A percentile compares a stretch with the other conserved stretches of the same genome.
Evolutionary conservation across 2,888 invertebrate genomes (phyloP).

Genomic region (Barypeithes pellucidus): DNA sequence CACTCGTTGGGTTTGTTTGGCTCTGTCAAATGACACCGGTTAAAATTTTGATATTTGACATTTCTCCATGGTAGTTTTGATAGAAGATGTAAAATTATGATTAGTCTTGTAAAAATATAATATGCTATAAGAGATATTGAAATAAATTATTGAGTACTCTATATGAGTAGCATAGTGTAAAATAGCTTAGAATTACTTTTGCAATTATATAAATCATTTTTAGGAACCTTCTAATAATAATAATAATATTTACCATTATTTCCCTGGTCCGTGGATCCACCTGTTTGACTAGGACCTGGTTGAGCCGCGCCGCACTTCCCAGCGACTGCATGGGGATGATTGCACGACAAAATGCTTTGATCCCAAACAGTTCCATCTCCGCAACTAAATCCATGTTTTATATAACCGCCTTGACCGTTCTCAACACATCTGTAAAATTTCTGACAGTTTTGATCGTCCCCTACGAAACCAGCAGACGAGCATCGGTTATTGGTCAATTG

Average conservation of each 20-base stretch:
- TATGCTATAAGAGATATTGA: too few relatives aligned
- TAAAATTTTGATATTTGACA: too few relatives aligned
- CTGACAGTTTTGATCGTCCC: conserved; percentile 80
- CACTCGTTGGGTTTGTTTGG: too few relatives aligned
- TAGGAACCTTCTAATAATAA: too few relatives aligned
- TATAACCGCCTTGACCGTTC: conserved; percentile 75
- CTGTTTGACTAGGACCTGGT: conserved; percentile 4
- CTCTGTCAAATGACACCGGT: too few relatives aligned
- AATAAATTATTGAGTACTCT: too few relatives aligned
- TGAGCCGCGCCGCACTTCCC: conserved; percentile 57
- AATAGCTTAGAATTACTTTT: too few relatives aligned
- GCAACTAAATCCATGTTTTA: conserved; percentile 82
- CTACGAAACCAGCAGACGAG: conserved; percentile 80
- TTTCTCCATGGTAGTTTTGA: too few relatives aligned
- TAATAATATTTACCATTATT: conserved; percentile 9
- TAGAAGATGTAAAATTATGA: too few relatives aligned
- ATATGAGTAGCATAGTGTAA: too few relatives aligned
- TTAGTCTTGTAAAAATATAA: not conserved
- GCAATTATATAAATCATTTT: too few relatives aligned
- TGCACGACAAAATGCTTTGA: conserved; percentile 78
- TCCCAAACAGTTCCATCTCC: conserved; percentile 87
- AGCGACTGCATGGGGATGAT: conserved; percentile 78
- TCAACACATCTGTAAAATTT: conserved; percentile 84
- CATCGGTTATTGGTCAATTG: conserved; percentile 48
- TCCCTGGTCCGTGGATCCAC: not conserved